Base-by-base conservation (phyloP, 37 sponge, comb jelly and placozoan species). In the Ephydatia muelleri region DNA sequence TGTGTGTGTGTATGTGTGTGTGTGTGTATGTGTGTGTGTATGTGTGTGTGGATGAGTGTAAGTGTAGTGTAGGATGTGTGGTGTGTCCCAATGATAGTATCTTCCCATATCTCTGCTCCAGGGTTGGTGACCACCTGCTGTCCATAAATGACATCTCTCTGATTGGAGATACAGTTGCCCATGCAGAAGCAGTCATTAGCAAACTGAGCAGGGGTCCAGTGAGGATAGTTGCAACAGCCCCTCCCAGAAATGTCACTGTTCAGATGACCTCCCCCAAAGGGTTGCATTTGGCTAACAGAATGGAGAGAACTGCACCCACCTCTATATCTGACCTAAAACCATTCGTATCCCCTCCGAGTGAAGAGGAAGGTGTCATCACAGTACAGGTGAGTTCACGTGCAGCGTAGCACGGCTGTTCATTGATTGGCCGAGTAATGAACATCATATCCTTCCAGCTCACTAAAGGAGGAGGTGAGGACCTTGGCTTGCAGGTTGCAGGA, bases 81-180 rank as follows among this genome's bases (percentile, higher is more conserved):
- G n/a, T n/a, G n/a, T n/a, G n/a, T n/a, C n/a, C n/a, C 5, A 29
- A 34, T 27, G 31, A 19, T 19, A 35, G 30, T 28, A 25, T 28
- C 16, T 3, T 27, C 47, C 47, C 8, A 11, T 43, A 4, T 43
- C 47, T 43, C 47, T 43, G 47, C 6, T 37, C 0, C 83, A 91
- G 93, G 75, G 86, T 93, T 33, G 93, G 90, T 49, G 93, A 93
- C 70, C 64, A 68, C 22, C 35, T 93, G 57, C 80, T 93, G 37
- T 86, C 89, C 9, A 74, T 93, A 77, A 88, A 93, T 83, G 84
- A 82, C 67, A 64, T 74, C 4, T 32, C 72, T n/a, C 70, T 82
- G 11, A 49, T 78, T 37, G 79, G 89, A 23, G 32, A 68, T 38
- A 67, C 82, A 39, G 43, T 72, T 14, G 76, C 78, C 12, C 25